A percentile compares a stretch with the other conserved stretches of the same genome.
Evolutionary conservation across 2,113 vertebrate genomes (phyloP).

Genomic region (Phylloscopus trochilus): DNA sequence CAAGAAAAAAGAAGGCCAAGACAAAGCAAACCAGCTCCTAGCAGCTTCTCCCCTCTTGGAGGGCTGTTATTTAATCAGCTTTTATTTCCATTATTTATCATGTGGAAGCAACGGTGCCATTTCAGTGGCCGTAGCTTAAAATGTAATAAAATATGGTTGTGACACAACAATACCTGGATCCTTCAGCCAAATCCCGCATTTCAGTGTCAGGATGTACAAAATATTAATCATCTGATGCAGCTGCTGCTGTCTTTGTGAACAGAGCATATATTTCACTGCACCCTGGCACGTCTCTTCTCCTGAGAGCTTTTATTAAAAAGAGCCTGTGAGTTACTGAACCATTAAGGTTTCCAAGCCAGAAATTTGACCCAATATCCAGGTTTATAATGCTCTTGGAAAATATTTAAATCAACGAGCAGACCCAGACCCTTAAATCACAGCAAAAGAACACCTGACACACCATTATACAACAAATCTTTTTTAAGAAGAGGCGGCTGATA

Average conservation of each 20-base stretch:
- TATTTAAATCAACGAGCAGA: constrained; percentile 8
- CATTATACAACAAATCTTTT: constrained; percentile 51
- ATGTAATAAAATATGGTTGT: background rate
- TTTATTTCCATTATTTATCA: constrained; percentile 55
- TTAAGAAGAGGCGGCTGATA: constrained; percentile 52
- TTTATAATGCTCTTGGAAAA: constrained; percentile 46
- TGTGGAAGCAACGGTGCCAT: background rate
- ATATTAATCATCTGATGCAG: constrained; percentile 8
- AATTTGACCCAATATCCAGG: constrained; percentile 27
- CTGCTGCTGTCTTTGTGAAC: background rate
- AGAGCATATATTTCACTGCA: constrained; percentile 39
- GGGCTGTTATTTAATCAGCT: constrained; percentile 57
- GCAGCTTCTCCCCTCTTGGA: background rate
- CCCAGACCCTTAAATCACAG: constrained; percentile 37
- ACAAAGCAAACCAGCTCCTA: constrained; percentile 33
- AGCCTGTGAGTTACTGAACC: constrained; percentile 45
- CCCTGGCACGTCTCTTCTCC: constrained; percentile 20
- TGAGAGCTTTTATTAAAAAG: constrained; percentile 50
- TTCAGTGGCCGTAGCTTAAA: background rate
- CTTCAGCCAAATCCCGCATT: background rate
- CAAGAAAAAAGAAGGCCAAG: background rate
- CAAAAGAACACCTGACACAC: background rate
- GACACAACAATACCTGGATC: background rate
- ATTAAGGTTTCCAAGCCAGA: constrained; percentile 9
- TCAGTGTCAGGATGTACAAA: constrained; percentile 31